Evolutionary conservation across 2,797 vertebrate genomes (phyloP).

Genomic region (Echeneis naucrates): DNA sequence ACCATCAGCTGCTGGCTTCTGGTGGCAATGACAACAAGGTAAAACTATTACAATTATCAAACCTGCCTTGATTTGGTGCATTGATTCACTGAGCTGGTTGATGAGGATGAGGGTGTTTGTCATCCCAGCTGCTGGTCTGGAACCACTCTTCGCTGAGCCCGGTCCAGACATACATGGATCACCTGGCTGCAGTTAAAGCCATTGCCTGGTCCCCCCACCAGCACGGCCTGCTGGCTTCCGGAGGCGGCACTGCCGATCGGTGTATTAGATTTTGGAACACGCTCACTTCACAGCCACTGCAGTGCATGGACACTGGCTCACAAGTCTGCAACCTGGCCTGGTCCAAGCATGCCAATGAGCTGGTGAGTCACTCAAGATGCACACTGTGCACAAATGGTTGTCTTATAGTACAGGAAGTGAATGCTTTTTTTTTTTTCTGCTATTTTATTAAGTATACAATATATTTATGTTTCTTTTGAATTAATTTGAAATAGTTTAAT

Average conservation of each 20-base stretch:
- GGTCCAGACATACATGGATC: conserved; percentile 93
- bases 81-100: background rate
- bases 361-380: conserved; percentile 82
- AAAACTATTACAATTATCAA: conserved; percentile 7
- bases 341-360: conserved; percentile 97
- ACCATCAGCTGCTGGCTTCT: conserved; percentile 94
- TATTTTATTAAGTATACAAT: background rate
- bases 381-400: background rate
- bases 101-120: conserved; percentile 16
- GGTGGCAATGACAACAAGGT: conserved; percentile 97
- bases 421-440: background rate
- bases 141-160: conserved; percentile 90
- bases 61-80: background rate
- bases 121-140: conserved; percentile 91
- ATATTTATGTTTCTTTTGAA: background rate
- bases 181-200: conserved; percentile 94
- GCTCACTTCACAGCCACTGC: conserved; percentile 92
- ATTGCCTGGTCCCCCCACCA: conserved; percentile 97
- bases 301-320: conserved; percentile 95
- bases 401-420: background rate
- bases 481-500: too few species aligned
- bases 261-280: conserved; percentile 98
- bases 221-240: conserved; percentile 92
- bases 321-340: conserved; percentile 98
- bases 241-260: conserved; percentile 92